Base-by-base conservation (phyloP, 2,113 vertebrate species). In the Acrocephalus kingi region DNA sequence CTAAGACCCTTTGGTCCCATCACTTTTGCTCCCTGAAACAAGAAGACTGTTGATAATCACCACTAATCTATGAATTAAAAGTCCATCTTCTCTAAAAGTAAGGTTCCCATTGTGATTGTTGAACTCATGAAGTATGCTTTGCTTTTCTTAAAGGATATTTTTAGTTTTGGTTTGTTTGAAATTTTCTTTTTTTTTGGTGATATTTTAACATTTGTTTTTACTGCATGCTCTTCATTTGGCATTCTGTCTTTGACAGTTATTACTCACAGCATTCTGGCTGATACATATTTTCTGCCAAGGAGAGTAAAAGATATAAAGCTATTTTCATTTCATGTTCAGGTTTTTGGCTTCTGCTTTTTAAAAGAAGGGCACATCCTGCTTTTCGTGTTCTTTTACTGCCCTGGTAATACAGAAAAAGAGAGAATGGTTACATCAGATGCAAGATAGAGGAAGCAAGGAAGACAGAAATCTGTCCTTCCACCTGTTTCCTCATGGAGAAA, bases 221-320 rank as follows among this genome's bases (percentile, higher is more conserved):
- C 58, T 80, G 79, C 92, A 92, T 93, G 94, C 16, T 71, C 8
- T 80, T 88, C 68, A n/a, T 90, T 87, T 96, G 82, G 46, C 92
- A 48, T 88, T 83, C 68, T 81, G 85, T 77, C 64, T 85, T 83
- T 64, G 88, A 92, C 72, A 92, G 92, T 87, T 96, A 84, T 96
- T 96, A 96, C 93, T 97, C 90, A 96, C 93, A 95, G 96, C 93
- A 96, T 97, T 97, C 94, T 95, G 95, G 88, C 79, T 92, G 85
- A 55, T 94, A 83, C 0, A 0, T 41, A 83, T 91, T 61, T 84
- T 82, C 85, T 86, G 90, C 88, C 75, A 80, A 84, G 21, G 68
- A 90, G 61, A 75, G 56, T 75, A 84, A 90, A 94, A 84, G 61
- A 75, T 90, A 68, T 0, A 85, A 87, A 73, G 78, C 67, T 94